Evolutionary conservation across 2,888 invertebrate genomes (phyloP).

Genomic region (Calliopum simillimum): DNA sequence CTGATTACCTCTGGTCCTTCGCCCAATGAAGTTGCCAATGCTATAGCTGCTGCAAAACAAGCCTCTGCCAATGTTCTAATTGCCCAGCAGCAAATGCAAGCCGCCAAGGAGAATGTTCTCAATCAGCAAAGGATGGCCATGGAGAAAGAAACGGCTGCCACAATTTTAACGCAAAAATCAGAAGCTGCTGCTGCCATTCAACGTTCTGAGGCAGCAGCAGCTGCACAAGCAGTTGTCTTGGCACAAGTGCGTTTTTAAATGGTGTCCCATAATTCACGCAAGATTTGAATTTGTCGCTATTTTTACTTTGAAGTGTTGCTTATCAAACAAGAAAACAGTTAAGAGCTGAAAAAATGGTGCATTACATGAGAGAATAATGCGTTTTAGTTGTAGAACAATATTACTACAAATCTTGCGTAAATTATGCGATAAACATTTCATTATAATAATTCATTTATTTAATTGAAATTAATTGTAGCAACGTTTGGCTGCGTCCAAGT

Average conservation of each 20-base stretch:
- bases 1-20: constrained; percentile 60
- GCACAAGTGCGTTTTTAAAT: too few relatives aligned
- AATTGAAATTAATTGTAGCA: too few relatives aligned
- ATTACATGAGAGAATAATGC: too few relatives aligned
- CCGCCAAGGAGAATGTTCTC: constrained; percentile 78
- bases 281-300: too few relatives aligned
- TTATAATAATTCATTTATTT: too few relatives aligned
- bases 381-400: too few relatives aligned
- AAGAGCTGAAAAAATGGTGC: too few relatives aligned
- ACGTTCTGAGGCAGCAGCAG: constrained; percentile 75
- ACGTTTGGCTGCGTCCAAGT: constrained; percentile 77
- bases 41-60: constrained; percentile 80
- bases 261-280: too few relatives aligned
- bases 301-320: too few relatives aligned
- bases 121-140: constrained; percentile 79
- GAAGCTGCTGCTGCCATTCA: constrained; percentile 77
- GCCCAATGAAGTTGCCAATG: constrained; percentile 77
- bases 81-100: constrained; percentile 79
- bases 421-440: too few relatives aligned
- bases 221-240: constrained; percentile 75
- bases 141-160: constrained; percentile 80
- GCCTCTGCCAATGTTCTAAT: constrained; percentile 77
- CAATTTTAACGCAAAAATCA: constrained; percentile 73
- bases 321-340: too few relatives aligned
- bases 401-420: too few relatives aligned